phyloP scores from a whole-genome alignment of 2,888 invertebrate species.

The Platycnemis pennipes region DNA sequence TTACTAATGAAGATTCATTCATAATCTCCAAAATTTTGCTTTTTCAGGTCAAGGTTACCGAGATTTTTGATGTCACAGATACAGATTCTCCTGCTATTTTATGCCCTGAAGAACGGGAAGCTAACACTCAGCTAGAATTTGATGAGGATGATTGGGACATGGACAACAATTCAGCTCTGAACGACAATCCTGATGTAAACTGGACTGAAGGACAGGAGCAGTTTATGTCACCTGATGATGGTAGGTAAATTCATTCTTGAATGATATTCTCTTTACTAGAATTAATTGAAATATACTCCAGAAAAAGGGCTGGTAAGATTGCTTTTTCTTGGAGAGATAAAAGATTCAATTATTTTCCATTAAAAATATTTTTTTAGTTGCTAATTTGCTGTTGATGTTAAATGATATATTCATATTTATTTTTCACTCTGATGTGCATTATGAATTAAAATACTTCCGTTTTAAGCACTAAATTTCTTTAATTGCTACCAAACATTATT shows the following conservation, averaged over 20 bases:
- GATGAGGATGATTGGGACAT: conserved; percentile 80
- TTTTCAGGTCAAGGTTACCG: conserved; percentile 89
- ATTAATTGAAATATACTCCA: conserved; percentile 43
- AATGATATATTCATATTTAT: no score
- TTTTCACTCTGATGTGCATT: no score
- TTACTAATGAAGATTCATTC: neutral
- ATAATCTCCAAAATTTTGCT: conserved; percentile 73
- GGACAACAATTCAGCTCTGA: conserved; percentile 69
- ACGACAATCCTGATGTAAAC: conserved; percentile 49
- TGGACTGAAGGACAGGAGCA: neutral
- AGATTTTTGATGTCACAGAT: conserved; percentile 93
- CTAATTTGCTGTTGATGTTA: no score
- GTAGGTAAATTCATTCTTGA: conserved; percentile 29
- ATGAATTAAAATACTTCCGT: no score
- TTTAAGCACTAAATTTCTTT: no score
- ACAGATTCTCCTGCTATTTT: conserved; percentile 85
- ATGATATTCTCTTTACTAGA: neutral
- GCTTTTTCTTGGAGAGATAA: no score
- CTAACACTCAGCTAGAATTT: conserved; percentile 84
- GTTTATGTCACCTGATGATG: conserved; percentile 28
- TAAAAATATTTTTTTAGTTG: no score
- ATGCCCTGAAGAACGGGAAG: conserved; percentile 82
- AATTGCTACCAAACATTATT: no score
- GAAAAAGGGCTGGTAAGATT: no score
- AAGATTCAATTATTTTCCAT: no score